Percentiles rank a stretch among this genome's conserved stretches.
phyloP scores from a whole-genome alignment of 1,140 invertebrate species.

The Drosophila littoralis region DNA sequence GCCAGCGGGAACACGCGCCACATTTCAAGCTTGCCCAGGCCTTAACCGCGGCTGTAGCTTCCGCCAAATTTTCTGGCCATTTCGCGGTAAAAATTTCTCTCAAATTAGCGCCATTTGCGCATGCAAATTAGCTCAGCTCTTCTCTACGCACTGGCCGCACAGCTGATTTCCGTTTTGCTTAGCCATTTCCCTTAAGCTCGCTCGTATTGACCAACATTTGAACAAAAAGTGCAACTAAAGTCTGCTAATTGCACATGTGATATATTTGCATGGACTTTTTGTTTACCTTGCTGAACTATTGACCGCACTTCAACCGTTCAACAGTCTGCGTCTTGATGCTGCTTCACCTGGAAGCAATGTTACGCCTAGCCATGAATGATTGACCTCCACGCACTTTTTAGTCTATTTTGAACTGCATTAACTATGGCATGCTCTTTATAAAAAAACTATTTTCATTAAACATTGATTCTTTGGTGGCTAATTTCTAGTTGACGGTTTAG shows the following conservation, averaged over 20 bases:
- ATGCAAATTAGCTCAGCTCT: constrained; percentile 74
- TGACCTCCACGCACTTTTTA: constrained; percentile 14
- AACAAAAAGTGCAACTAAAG: constrained; percentile 7
- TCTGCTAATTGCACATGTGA: constrained; percentile 6
- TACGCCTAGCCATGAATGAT: constrained; percentile 32
- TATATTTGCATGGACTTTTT: constrained; percentile 10
- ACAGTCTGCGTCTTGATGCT: background rate
- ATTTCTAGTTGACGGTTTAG: too few species aligned
- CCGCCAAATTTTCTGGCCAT: constrained; percentile 56
- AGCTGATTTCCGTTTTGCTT: constrained; percentile 47
- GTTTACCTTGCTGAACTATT: constrained; percentile 27
- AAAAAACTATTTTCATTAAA: background rate
- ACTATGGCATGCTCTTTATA: constrained; percentile 12
- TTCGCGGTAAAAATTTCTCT: constrained; percentile 63
- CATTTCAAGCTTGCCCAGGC: constrained; percentile 55
- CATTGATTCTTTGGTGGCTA: too few species aligned
- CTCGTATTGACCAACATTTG: constrained; percentile 13
- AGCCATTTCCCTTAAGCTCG: constrained; percentile 54
- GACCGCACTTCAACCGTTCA: background rate
- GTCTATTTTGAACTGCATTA: background rate
- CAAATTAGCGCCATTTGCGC: constrained; percentile 71
- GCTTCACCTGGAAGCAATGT: background rate
- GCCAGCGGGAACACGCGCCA: constrained; percentile 61
- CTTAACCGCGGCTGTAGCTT: constrained; percentile 30
- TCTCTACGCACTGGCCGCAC: constrained; percentile 54